phyloP scores from a whole-genome alignment of 2,888 invertebrate genomes.

The Teinopalpus imperialis region DNA sequence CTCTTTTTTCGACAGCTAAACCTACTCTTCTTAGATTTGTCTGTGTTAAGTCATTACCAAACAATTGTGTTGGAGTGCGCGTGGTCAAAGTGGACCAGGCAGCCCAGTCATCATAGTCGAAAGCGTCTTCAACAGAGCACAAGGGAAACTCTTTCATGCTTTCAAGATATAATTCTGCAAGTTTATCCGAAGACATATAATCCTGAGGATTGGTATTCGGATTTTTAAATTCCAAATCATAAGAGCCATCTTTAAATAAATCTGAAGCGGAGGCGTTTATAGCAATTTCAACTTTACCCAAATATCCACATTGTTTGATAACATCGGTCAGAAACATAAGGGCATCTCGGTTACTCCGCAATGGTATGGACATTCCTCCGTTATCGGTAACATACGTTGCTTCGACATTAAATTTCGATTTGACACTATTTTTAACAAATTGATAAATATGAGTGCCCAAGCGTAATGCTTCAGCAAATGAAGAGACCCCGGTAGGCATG shows the following conservation, averaged over 20 bases:
- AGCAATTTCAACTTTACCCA: constrained; percentile 94
- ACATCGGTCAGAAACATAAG: constrained; percentile 91
- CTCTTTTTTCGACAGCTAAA: constrained; percentile 95
- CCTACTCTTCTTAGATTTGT: constrained; percentile 93
- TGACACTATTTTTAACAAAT: constrained; percentile 94
- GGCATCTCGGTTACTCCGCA: constrained; percentile 96
- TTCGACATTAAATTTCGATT: constrained; percentile 94
- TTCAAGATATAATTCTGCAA: constrained; percentile 92
- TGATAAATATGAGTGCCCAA: constrained; percentile 98
- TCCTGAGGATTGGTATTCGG: constrained; percentile 91
- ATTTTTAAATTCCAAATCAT: constrained; percentile 99
- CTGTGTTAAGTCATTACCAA: constrained; percentile 97
- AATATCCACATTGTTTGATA: constrained; percentile 96
- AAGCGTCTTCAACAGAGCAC: constrained; percentile 98
- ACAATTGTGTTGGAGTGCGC: constrained; percentile 87
- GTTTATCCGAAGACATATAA: constrained; percentile 91
- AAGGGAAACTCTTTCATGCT: constrained; percentile 95
- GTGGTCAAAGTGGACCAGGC: constrained; percentile 92
- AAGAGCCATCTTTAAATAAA: constrained; percentile 91
- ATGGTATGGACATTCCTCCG: constrained; percentile 98
- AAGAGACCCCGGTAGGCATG: constrained; percentile 93
- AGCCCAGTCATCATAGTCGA: constrained; percentile 99
- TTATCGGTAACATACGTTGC: constrained; percentile 97
- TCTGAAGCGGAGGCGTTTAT: constrained; percentile 99
- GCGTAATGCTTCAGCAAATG: constrained; percentile 97